Evolutionary conservation across 1,140 invertebrate genomes (phyloP).

Genomic region (Danaus melanippus): DNA sequence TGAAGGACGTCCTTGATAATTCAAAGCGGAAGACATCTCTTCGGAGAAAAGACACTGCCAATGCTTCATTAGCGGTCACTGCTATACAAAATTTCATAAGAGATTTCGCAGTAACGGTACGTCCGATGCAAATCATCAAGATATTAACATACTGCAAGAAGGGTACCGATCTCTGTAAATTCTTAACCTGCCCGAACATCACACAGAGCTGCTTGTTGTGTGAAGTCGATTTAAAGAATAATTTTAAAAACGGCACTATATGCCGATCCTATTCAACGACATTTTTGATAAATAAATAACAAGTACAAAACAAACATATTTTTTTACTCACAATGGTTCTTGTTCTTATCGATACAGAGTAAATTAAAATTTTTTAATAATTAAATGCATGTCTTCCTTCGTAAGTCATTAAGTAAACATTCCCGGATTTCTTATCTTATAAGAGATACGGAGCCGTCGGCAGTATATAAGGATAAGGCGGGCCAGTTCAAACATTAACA

Average conservation of each 20-base stretch:
- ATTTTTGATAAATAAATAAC: constrained; percentile 16
- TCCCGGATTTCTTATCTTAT: constrained; percentile 55
- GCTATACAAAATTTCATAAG: constrained; percentile 15
- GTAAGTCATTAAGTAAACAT: constrained; percentile 66
- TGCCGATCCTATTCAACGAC: constrained; percentile 30
- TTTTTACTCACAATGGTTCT: too few relatives aligned
- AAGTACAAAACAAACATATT: too few relatives aligned
- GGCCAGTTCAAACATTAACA: constrained; percentile 54
- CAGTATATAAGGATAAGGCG: constrained; percentile 49
- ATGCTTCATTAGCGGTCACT: constrained; percentile 12
- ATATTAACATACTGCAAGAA: constrained; percentile 40
- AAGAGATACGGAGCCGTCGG: constrained; percentile 47
- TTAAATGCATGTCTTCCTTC: constrained; percentile 47
- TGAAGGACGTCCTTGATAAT: constrained; percentile 14
- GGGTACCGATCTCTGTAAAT: constrained; percentile 30
- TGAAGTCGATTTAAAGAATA: constrained; percentile 29
- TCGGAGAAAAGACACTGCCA: background rate
- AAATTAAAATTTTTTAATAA: constrained; percentile 26
- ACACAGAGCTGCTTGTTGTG: constrained; percentile 37
- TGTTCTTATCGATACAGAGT: constrained; percentile 4
- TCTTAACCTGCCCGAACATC: constrained; percentile 42
- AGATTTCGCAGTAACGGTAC: background rate
- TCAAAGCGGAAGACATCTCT: background rate
- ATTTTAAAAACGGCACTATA: constrained; percentile 24
- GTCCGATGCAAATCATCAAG: constrained; percentile 25